Evolutionary conservation across 2,888 invertebrate species (phyloP).

Genomic region (Thalpophila matura): DNA sequence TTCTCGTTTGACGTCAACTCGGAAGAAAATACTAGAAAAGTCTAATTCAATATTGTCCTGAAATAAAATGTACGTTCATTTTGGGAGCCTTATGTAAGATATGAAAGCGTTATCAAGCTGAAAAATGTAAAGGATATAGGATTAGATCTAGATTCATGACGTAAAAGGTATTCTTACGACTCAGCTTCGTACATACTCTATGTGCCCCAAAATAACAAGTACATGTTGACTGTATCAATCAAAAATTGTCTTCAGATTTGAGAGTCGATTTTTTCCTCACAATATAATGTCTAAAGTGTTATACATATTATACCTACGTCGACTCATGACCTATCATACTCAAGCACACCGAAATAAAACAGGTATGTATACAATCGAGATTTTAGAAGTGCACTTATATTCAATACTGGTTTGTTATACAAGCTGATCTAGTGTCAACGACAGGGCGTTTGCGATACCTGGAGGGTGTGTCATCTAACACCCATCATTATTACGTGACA

Average conservation of each 20-base stretch:
- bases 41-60: too few species aligned
- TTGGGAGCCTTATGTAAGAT: not conserved
- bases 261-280: not conserved
- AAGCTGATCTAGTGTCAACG: slow-evolving; percentile 46
- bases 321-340: not conserved
- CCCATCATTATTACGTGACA: slow-evolving; percentile 14
- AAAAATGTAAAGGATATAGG: not conserved
- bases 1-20: not conserved
- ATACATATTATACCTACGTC: not conserved
- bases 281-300: not conserved
- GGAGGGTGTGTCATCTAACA: slow-evolving; percentile 19
- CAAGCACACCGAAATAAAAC: slow-evolving; percentile 17
- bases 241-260: not conserved
- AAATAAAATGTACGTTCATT: too few species aligned
- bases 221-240: not conserved
- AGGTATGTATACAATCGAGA: slow-evolving; percentile 23
- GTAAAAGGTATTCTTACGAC: not conserved
- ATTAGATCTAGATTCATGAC: not conserved
- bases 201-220: not conserved
- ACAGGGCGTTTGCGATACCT: slow-evolving; percentile 21
- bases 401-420: slow-evolving; percentile 29
- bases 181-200: not conserved
- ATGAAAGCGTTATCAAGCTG: not conserved
- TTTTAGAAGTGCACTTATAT: slow-evolving; percentile 11
- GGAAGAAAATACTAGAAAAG: not conserved